Base-by-base conservation (phyloP, 2,113 vertebrate genomes). In the Brachirus orientalis region DNA sequence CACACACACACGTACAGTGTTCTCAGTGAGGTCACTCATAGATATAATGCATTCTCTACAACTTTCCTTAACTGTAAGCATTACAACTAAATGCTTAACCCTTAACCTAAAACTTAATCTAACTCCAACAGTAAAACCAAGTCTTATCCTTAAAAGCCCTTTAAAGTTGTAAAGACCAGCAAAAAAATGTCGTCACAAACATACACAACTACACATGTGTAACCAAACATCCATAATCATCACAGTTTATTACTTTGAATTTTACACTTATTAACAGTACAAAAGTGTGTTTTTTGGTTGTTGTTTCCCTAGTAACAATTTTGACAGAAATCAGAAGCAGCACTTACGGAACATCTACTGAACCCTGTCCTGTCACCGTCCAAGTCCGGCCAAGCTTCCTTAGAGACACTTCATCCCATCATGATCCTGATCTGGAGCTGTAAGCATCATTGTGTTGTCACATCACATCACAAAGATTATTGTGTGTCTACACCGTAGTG, bases 261-360 rank as follows among this genome's bases (percentile, higher is more conserved):
- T 16, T 17, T n/a, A 37, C 6, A 46, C 35, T 58, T 2, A 63
- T 3, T 16, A 1, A 3, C 9, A 63, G 36, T 44, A 1, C 17
- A 44, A 18, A 28, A 4, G 28, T 28, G n/a, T n/a, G n/a, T 28
- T 36, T 7, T 2, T 52, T 18, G 50, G 1, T 56, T 51, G 50
- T 59, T 70, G 7, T 83, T 60, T 8, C 56, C 60, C 0, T 66
- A 96, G 95, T 95, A 40, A 89, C 80, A 11, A 71, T 96, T 75
- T 91, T 89, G 48, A 93, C 78, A 12, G 82, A 86, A 86, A 87
- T 95, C 78, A 80, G 81, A 55, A 94, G 93, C 53, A 91, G 94
- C 46, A 57, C 47, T 2, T 64, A 75, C 43, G 93, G 93, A 71
- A 88, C 94, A 7, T 79, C 69, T 38, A 91, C 84, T 6, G 86